Base-by-base conservation (phyloP, 1,140 invertebrate species). In the Habropoda laboriosa region DNA sequence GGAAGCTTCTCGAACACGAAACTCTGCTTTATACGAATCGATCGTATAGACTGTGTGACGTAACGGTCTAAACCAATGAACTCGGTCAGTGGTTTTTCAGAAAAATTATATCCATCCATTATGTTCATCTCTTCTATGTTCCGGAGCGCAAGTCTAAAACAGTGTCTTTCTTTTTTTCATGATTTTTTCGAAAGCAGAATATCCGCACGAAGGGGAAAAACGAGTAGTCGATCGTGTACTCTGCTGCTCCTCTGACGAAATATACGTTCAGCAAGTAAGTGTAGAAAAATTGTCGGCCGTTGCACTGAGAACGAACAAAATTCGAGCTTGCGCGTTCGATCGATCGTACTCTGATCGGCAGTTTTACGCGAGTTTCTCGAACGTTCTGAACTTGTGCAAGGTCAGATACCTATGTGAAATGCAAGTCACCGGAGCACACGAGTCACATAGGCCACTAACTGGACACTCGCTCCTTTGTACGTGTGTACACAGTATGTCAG, bases 381-480 rank as follows among this genome's bases (percentile, higher is more conserved):
- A 64, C 27, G 42, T 72, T 85, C 42, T 61, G 42, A 82, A 79
- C 71, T 85, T 82, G 58, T n/a, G n/a, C 70, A 85, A 84, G 79
- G 55, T 81, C 79, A 38, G 32, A 38, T 40, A 47, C n/a, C 35
- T 72, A 66, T 66, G 27, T 45, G 35, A 68, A 82, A 60, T 64
- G 75, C 82, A 63, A 83, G 79, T 83, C 55, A 74, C 35, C 27
- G 47, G n/a, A 30, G 13, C 35, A 66, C 24, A 30, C 32, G 6
- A 35, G 18, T 21, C n/a, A n/a, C n/a, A n/a, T n/a, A n/a, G n/a
- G n/a, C n/a, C n/a, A n/a, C n/a, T n/a, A n/a, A n/a, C n/a, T n/a
- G n/a, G n/a, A n/a, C n/a, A n/a, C n/a, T n/a, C n/a, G n/a, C n/a
- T n/a, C n/a, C n/a, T n/a, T n/a, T n/a, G n/a, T n/a, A n/a, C n/a